Evolutionary conservation across 2,797 vertebrate genomes (phyloP), one percentile per base, ranked within the genome.

Genomic region (Enteromius anoplus): DNA sequence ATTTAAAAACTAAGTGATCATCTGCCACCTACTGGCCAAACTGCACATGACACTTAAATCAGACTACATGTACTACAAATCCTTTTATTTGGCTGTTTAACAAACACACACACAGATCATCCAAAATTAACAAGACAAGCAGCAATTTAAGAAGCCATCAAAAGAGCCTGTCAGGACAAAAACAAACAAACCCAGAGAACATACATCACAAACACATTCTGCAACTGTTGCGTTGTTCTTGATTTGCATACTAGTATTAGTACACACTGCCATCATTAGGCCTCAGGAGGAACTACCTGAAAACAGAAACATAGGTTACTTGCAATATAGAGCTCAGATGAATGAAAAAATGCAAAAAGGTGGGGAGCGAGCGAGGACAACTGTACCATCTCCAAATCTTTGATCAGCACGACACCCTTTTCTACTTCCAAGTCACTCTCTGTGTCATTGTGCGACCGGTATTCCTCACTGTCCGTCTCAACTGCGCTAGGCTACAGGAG

Each of bases 391-490:
- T 89, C 81, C 32, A 94, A 84, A 0, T 94, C 94, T 64, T 94
- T 88, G 65, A 93, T 92, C 26, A 88, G 23, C 1, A 88, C 86
- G 0, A 89, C 34, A 0, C 82, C 87, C 26, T 91, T 89, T 34
- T 89, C 92, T 0, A 93, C 26, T 64, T 96, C 96, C 75, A 95
- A 2, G 47, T 96, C 95, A 1, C 89, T 93, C 69, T 96, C 95
- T 0, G 95, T 97, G 82, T 92, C 86, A 5, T 96, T 96, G 51
- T 93, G 93, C 0, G 94, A 93, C 49, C 26, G 2, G 66, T 94
- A 96, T 86, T 98, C 96, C 0, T 96, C 96, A 9, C 93, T 96
- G 26, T 93, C 94, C 0, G 91, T 94, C 76, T 95, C 93, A 5
- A 91, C 21, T 0, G 85, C 0, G 75, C 91, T 93, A n/a, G 93